phyloP scores from a whole-genome alignment of 2,113 vertebrate genomes.

The Brienomyrus brachyistius region DNA sequence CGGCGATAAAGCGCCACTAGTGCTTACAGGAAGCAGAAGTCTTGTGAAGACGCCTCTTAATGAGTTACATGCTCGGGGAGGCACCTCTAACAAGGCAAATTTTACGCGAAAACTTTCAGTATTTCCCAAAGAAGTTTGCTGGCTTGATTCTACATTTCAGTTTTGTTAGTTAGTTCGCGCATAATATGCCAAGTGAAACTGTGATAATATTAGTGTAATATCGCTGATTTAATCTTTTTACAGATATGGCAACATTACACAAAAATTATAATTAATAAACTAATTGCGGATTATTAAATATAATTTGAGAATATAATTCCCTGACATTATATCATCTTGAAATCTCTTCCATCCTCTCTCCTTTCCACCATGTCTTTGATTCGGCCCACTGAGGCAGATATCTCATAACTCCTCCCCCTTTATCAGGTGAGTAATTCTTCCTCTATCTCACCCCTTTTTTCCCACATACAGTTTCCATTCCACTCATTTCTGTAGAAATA shows the following conservation, averaged over 20 bases:
- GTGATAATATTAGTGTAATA: not conserved
- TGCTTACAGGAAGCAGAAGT: not conserved
- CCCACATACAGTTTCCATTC: not conserved
- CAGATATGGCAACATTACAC: not conserved
- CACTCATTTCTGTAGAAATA: not conserved
- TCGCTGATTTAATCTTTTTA: not conserved
- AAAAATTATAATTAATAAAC: not conserved
- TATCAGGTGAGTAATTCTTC: not conserved
- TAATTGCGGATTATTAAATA: not conserved
- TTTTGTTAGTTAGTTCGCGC: not conserved
- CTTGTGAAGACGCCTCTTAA: not conserved
- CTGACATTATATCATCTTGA: not conserved
- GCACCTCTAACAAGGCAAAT: not conserved
- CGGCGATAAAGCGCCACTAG: not conserved
- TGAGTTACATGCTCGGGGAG: not conserved
- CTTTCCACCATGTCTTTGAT: not conserved
- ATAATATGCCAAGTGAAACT: not conserved
- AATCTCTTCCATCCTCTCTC: not conserved
- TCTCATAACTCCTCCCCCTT: not conserved
- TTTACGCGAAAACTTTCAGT: not conserved
- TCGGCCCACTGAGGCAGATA: not conserved
- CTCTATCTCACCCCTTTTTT: not conserved
- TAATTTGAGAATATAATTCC: not conserved
- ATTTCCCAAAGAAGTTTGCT: not conserved
- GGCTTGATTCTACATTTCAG: not conserved